Base-by-base conservation (phyloP, 2,888 invertebrate species). In the Tipula helvola region DNA sequence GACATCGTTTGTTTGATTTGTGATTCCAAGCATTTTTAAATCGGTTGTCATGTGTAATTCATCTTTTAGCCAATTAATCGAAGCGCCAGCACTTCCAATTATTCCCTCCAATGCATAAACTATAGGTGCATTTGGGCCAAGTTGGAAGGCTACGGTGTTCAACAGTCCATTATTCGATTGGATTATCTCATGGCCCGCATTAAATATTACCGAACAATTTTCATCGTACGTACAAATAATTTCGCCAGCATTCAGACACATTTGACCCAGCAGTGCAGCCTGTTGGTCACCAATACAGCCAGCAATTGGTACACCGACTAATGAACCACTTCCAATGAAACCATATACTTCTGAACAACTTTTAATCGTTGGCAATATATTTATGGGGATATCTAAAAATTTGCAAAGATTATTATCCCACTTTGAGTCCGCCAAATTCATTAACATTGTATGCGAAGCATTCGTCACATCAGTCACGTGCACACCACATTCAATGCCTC, bases 401-500 rank as follows among this genome's bases (percentile, higher is more conserved):
- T 95, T 93, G 90, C 97, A 95, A 42, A 99, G 92, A 88, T 95
- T 93, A n/a, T 94, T 93, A 91, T 99, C 98, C 98, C 98, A 99
- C 89, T 96, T 93, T 42, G 97, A 92, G n/a, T 95, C 95, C 88
- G 95, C 94, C 86, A 99, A 93, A 90, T 98, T 98, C 97, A 99
- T 98, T 0, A 99, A 93, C 93, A 98, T 96, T 3, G 99, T 99
- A 88, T 99, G 94, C 42, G 98, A 97, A 12, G 99, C 99, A 92
- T 99, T 99, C 44, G 98, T 97, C 0, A 99, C 98, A 91, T 99
- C 99, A 0, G 99, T 99, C 0, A 96, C 92, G 90, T 99, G 98
- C 5, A 96, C 91, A 0, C 95, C 95, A 86, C 92, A 93, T 85
- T 91, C 90, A 84, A 89, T 90, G 8, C 93, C 93, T 5, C 94